A percentile compares a stretch with the other conserved stretches of the same genome.
Conservation (phyloP, 2,797 vertebrate species). For the Lutjanus campechanus region DNA sequence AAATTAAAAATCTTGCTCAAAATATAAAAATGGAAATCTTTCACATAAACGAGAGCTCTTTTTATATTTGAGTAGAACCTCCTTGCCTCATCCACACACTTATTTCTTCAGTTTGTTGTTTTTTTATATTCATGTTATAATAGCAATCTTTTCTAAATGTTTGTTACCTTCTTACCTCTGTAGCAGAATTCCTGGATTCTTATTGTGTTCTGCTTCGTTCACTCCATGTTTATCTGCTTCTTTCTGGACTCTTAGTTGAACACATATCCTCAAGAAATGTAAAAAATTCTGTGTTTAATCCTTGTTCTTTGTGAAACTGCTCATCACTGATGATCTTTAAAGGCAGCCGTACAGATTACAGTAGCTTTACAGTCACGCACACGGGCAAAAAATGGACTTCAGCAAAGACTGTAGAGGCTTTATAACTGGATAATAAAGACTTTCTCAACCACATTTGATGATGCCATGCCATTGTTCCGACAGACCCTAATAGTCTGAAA, state of each 20-base stretch:
- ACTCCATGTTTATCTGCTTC: constrained; percentile 35
- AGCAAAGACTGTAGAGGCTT: background rate
- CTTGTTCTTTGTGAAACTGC: constrained; percentile 38
- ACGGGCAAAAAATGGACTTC: background rate
- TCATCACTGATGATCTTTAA: constrained; percentile 10
- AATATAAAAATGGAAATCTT: constrained; percentile 15
- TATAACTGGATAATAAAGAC: background rate
- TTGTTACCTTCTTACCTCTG: constrained; percentile 48
- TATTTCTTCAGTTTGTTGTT: background rate
- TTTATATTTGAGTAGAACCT: background rate
- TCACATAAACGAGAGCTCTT: background rate
- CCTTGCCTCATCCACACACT: background rate
- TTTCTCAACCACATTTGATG: background rate
- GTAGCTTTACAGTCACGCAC: background rate
- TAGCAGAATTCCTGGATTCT: constrained; percentile 57
- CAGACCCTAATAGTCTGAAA: too few relatives aligned
- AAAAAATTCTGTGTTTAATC: constrained; percentile 26
- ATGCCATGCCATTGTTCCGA: too few relatives aligned
- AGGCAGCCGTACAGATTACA: background rate
- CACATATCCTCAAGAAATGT: constrained; percentile 31
- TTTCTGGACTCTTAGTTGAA: constrained; percentile 29
- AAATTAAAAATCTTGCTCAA: constrained; percentile 2
- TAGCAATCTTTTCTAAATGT: constrained; percentile 59
- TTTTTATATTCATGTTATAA: constrained; percentile 34
- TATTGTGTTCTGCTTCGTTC: constrained; percentile 55